Evolutionary conservation across 1,140 invertebrate species (phyloP).

Genomic region (Pseudomyrmex cubaensis): DNA sequence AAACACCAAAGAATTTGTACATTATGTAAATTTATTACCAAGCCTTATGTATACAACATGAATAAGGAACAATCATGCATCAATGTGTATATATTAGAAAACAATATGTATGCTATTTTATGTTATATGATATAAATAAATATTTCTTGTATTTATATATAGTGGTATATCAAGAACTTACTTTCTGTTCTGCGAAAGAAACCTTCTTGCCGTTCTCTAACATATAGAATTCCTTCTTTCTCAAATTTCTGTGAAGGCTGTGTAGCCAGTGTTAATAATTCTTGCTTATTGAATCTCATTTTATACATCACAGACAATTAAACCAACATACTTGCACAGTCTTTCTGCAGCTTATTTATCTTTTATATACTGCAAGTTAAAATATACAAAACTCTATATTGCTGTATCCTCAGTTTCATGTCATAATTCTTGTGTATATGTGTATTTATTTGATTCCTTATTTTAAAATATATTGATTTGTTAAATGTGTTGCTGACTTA

Average conservation of each 20-base stretch:
- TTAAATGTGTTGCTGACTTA: not conserved
- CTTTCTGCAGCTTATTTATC: not conserved
- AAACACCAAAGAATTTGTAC: slow-evolving; percentile 60
- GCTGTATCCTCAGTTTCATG: not conserved
- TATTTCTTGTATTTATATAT: slow-evolving; percentile 9
- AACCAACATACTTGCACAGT: slow-evolving; percentile 34
- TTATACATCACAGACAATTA: slow-evolving; percentile 72
- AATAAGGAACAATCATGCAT: slow-evolving; percentile 62
- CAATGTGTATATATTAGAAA: slow-evolving; percentile 33
- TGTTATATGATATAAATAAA: slow-evolving; percentile 12
- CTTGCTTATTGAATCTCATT: slow-evolving; percentile 97
- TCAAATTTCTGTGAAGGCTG: slow-evolving; percentile 96
- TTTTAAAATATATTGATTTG: slow-evolving; percentile 4
- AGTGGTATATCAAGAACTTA: slow-evolving; percentile 85
- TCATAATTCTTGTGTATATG: not conserved
- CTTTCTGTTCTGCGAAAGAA: slow-evolving; percentile 96
- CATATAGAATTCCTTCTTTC: slow-evolving; percentile 94
- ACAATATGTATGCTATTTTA: not conserved
- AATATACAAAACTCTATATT: not conserved
- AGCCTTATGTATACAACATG: slow-evolving; percentile 59
- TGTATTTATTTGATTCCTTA: too few species aligned
- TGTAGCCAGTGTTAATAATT: slow-evolving; percentile 92
- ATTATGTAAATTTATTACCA: slow-evolving; percentile 60
- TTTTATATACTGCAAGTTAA: slow-evolving; percentile 45
- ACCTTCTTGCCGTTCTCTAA: slow-evolving; percentile 95